Percentiles rank a stretch among this genome's conserved stretches.
Conservation (phyloP, 2,113 vertebrate genomes). For the Zosterops pallidus region DNA sequence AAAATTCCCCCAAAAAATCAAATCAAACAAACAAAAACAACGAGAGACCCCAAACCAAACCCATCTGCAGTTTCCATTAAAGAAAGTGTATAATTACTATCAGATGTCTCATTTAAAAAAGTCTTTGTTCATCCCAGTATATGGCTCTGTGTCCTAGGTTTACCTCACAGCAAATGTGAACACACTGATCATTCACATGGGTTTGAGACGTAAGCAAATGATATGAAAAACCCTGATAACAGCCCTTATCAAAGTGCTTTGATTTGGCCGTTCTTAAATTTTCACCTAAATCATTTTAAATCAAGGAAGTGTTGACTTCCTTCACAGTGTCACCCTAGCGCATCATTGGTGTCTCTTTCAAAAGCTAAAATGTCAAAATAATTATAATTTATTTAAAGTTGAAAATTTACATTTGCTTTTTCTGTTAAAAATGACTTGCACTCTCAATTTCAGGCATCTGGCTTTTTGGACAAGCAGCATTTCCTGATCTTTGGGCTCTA, state of each 20-base stretch:
- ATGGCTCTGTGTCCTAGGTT: neutral
- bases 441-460: neutral
- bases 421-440: neutral
- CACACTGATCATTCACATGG: neutral
- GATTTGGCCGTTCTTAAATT: neutral
- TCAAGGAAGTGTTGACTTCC: neutral
- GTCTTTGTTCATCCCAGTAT: neutral
- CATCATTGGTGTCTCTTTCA: neutral
- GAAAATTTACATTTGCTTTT: neutral
- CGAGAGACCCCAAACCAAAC: neutral
- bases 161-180: neutral
- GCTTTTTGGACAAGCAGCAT: neutral
- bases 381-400: neutral
- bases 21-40: neutral
- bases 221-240: neutral
- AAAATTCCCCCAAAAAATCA: too few relatives aligned
- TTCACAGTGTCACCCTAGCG: neutral
- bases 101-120: rapidly evolving
- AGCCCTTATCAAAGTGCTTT: neutral
- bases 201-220: neutral
- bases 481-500: neutral
- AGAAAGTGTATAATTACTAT: neutral
- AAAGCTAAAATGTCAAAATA: neutral
- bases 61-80: neutral
- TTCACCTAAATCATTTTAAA: neutral